A percentile compares a stretch with the other conserved stretches of the same genome.
Conservation (phyloP, 2,797 vertebrate species). For the Pteropus rufus region DNA sequence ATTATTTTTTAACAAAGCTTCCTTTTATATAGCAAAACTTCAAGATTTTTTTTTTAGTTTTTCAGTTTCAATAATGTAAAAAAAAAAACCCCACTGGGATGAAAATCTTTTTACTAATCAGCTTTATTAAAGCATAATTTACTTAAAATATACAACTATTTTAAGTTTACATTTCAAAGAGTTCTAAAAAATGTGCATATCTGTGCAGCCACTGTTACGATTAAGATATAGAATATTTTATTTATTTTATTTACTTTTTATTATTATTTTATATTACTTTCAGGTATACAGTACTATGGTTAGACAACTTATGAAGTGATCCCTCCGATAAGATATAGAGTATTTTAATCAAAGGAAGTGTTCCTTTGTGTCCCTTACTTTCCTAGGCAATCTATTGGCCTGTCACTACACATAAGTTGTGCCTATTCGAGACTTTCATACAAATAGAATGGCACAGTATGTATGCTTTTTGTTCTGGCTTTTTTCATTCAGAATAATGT, state of each 20-base stretch:
- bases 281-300: too few relatives aligned
- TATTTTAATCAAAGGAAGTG: not conserved
- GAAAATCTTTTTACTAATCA: not conserved
- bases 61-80: not conserved
- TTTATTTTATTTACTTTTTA: not conserved
- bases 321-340: not conserved
- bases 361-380: not conserved
- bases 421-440: not conserved
- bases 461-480: not conserved
- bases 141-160: not conserved
- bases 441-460: not conserved
- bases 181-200: not conserved
- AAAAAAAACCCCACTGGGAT: not conserved
- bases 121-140: not conserved
- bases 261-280: too few relatives aligned
- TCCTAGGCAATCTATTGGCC: not conserved
- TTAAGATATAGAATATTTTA: not conserved
- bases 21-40: not conserved
- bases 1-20: conserved; percentile 22
- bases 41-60: not conserved
- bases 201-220: not conserved
- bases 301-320: too few relatives aligned
- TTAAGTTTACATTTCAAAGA: conserved; percentile 28
- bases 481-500: not conserved
- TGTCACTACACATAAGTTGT: not conserved